Evolutionary conservation across 2,113 vertebrate species (phyloP).

Genomic region (Indicator indicator): DNA sequence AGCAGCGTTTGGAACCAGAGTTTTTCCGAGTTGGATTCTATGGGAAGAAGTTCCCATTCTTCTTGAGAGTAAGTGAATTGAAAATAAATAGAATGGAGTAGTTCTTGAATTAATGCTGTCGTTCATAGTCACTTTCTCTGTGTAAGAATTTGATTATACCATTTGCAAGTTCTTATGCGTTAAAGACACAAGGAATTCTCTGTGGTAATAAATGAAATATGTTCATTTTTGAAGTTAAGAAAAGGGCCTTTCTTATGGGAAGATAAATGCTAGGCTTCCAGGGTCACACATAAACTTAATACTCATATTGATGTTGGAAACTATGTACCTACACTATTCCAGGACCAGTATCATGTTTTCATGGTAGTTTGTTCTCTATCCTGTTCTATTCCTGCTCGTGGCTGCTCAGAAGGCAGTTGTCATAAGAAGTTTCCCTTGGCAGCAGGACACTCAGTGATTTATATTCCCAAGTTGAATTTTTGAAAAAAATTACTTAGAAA

Average conservation of each 20-base stretch:
- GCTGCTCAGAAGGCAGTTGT: not conserved
- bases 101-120: not conserved
- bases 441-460: not conserved
- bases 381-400: not conserved
- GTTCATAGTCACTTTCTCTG: not conserved
- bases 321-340: not conserved
- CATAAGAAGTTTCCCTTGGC: not conserved
- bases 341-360: not conserved
- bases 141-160: not conserved
- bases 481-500: not conserved
- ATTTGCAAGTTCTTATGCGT: not conserved
- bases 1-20: slow-evolving; percentile 95
- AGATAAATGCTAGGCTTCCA: not conserved
- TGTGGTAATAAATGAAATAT: not conserved
- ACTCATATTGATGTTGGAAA: not conserved
- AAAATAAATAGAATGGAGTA: not conserved
- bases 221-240: not conserved
- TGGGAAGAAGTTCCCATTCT: slow-evolving; percentile 98
- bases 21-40: slow-evolving; percentile 99
- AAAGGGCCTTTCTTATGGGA: not conserved
- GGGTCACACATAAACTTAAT: not conserved
- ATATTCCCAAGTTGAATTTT: not conserved
- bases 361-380: not conserved
- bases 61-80: slow-evolving; percentile 88
- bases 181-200: not conserved